phyloP scores from a whole-genome alignment of 2,797 vertebrate species.

The Urophycis tenuis region DNA sequence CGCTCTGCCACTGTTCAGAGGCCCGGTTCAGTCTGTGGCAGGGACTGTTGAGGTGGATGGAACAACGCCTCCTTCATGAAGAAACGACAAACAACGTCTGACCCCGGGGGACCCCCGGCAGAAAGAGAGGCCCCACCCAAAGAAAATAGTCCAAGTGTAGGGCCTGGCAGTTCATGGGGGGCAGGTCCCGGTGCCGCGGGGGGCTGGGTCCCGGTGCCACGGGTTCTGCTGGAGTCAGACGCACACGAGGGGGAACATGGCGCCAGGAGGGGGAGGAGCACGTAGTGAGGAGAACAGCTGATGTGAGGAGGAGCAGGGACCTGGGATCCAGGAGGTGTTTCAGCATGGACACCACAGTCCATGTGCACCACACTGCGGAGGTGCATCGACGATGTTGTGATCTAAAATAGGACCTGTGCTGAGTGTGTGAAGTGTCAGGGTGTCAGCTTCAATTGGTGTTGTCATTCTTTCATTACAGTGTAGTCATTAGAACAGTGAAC shows the following conservation, averaged over 20 bases:
- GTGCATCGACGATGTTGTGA: background rate
- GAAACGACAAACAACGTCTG: conserved; percentile 45
- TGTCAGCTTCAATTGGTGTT: background rate
- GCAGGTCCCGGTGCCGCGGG: conserved; percentile 42
- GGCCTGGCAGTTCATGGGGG: conserved; percentile 43
- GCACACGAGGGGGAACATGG: conserved; percentile 33
- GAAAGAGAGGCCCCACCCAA: conserved; percentile 29
- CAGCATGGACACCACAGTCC: background rate
- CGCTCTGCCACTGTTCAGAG: conserved; percentile 27
- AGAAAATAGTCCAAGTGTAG: conserved; percentile 48
- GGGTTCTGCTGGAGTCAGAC: conserved; percentile 29
- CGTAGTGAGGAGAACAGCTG: too few relatives aligned
- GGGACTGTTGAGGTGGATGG: conserved; percentile 14
- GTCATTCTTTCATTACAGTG: background rate
- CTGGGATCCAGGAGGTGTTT: background rate
- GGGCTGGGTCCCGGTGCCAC: conserved; percentile 45
- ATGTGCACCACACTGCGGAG: conserved; percentile 15
- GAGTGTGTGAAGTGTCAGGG: too few relatives aligned
- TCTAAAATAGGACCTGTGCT: background rate
- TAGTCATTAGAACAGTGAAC: background rate
- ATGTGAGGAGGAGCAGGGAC: too few relatives aligned
- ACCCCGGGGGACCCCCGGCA: conserved; percentile 30
- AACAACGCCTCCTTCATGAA: conserved; percentile 50
- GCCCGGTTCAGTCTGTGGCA: conserved; percentile 29
- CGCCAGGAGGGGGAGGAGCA: too few relatives aligned